Evolutionary conservation across 2,113 vertebrate species (phyloP).

Genomic region (Cardinalis cardinalis): DNA sequence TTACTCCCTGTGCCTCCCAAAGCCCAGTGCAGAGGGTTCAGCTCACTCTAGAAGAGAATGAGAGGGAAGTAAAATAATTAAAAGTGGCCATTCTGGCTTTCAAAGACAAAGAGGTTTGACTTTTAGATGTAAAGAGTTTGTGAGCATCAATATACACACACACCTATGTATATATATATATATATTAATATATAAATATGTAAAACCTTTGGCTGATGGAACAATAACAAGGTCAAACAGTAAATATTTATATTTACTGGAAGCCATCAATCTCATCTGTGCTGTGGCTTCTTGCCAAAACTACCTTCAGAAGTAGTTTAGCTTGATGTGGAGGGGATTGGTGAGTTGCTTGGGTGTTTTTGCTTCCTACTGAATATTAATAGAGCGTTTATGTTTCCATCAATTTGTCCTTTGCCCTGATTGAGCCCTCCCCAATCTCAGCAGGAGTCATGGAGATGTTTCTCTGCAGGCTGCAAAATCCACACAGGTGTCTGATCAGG

Average conservation of each 20-base stretch:
- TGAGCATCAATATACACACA: neutral
- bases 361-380: neutral
- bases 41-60: neutral
- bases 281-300: constrained; percentile 30
- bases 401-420: neutral
- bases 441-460: neutral
- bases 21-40: neutral
- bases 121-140: neutral
- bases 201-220: constrained; percentile 32
- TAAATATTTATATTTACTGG: constrained; percentile 51
- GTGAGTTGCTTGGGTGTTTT: neutral
- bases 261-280: constrained; percentile 22
- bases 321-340: neutral
- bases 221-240: constrained; percentile 46
- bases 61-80: neutral
- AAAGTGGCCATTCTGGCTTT: neutral
- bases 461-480: neutral
- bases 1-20: neutral
- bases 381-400: neutral
- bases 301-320: constrained; percentile 7
- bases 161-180: neutral
- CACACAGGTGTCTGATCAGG: rapidly evolving
- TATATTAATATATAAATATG: neutral
- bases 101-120: neutral
- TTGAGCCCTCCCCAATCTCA: neutral